Evolutionary conservation across 2,888 invertebrate genomes (phyloP).

Genomic region (Thyatira batis): DNA sequence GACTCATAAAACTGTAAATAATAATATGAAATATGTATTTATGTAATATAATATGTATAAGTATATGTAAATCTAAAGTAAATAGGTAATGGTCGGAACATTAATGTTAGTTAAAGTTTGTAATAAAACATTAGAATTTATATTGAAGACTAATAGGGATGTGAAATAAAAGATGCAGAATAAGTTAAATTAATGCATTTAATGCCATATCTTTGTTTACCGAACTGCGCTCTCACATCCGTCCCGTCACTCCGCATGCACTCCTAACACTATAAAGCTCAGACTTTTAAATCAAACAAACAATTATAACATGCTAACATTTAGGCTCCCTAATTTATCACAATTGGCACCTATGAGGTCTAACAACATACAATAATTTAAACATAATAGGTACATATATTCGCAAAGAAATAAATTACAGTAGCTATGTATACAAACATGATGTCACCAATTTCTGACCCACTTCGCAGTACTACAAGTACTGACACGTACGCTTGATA

Average conservation of each 20-base stretch:
- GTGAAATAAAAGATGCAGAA: constrained; percentile 47
- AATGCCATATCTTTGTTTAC: constrained; percentile 73
- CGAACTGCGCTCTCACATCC: constrained; percentile 48
- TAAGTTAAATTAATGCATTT: constrained; percentile 73
- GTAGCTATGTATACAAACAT: constrained; percentile 29
- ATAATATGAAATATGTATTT: too few species aligned
- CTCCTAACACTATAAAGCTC: constrained; percentile 1
- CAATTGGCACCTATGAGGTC: constrained; percentile 79
- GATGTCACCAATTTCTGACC: neutral
- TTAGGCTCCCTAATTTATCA: constrained; percentile 79
- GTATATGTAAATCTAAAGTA: too few species aligned
- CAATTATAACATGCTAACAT: constrained; percentile 51
- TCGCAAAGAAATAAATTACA: constrained; percentile 73
- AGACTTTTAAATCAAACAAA: constrained; percentile 31
- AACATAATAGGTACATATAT: constrained; percentile 58
- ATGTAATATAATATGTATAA: too few species aligned
- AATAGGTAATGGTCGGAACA: too few species aligned
- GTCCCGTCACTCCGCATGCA: constrained; percentile 4
- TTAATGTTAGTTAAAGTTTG: too few species aligned
- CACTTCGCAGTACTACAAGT: neutral
- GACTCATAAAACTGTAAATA: too few species aligned
- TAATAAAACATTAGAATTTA: too few species aligned
- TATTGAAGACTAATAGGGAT: too few species aligned
- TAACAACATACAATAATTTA: constrained; percentile 48
- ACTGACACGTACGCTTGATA: constrained; percentile 1